These are phyloP conservation scores for Drosophila pandora DNA, from an alignment of 1,140 invertebrate species.

Conservation along the genomic window DNA sequence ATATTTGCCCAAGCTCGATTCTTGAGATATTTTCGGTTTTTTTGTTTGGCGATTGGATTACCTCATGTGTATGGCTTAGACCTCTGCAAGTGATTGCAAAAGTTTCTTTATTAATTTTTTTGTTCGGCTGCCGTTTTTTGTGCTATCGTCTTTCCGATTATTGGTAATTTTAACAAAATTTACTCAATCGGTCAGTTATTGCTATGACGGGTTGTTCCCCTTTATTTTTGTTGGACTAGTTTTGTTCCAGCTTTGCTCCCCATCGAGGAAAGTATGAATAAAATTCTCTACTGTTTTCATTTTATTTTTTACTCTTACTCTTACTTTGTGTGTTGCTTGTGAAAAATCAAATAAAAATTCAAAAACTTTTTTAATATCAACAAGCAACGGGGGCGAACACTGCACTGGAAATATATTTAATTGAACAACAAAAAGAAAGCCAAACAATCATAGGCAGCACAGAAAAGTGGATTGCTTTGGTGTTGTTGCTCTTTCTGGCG, in stretches of 20 bases:
- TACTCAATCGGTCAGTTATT: slow-evolving; percentile 44
- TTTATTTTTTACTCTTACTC: slow-evolving; percentile 17
- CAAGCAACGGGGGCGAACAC: neutral
- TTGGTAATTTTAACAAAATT: slow-evolving; percentile 41
- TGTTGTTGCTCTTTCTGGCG: slow-evolving; percentile 44
- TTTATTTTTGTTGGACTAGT: slow-evolving; percentile 6
- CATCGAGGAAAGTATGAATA: slow-evolving; percentile 5
- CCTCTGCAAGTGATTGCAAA: slow-evolving; percentile 35
- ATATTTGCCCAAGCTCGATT: slow-evolving; percentile 36
- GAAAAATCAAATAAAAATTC: slow-evolving; percentile 54
- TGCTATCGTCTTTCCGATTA: slow-evolving; percentile 3
- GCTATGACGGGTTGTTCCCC: slow-evolving; percentile 7
- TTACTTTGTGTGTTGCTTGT: slow-evolving; percentile 23
- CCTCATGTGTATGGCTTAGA: slow-evolving; percentile 27
- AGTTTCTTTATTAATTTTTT: slow-evolving; percentile 43
- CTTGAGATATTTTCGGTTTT: slow-evolving; percentile 31
- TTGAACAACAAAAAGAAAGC: slow-evolving; percentile 71
- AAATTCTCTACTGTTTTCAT: slow-evolving; percentile 2
- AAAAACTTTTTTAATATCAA: slow-evolving; percentile 60
- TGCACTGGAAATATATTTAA: slow-evolving; percentile 54
- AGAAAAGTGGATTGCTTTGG: slow-evolving; percentile 33
- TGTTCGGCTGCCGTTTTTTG: neutral
- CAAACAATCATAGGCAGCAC: slow-evolving; percentile 47
- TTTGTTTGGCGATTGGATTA: slow-evolving; percentile 28
- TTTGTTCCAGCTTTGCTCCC: neutral